Conservation (phyloP, 2,797 vertebrate species). For the Schizopygopsis malacanthus region DNA sequence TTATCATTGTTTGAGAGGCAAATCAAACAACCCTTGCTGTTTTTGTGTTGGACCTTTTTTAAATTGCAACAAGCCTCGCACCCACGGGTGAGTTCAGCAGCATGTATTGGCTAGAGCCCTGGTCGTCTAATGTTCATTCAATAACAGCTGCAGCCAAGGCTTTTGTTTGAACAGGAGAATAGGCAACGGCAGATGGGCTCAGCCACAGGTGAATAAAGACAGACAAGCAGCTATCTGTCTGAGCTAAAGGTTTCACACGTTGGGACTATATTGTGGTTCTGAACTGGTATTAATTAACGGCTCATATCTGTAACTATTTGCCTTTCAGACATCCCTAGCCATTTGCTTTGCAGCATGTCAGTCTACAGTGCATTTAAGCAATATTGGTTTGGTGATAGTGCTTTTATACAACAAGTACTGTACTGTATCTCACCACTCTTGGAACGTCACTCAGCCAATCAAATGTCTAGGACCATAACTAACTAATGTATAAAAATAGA, state of each 20-base stretch:
- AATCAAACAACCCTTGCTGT: constrained; percentile 25
- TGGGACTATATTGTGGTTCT: constrained; percentile 41
- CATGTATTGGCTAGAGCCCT: constrained; percentile 35
- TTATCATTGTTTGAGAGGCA: constrained; percentile 29
- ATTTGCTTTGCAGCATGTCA: not conserved
- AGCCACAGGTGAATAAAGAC: constrained; percentile 67
- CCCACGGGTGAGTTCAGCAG: constrained; percentile 41
- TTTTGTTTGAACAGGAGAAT: constrained; percentile 58
- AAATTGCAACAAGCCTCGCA: constrained; percentile 24
- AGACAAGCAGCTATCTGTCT: constrained; percentile 55
- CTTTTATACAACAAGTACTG: not conserved
- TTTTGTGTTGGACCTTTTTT: constrained; percentile 44
- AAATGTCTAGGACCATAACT: not conserved
- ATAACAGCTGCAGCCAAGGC: constrained; percentile 59
- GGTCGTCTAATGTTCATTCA: constrained; percentile 38
- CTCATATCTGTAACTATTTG: constrained; percentile 22
- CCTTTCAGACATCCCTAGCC: not conserved
- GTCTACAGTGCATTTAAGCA: not conserved
- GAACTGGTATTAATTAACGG: constrained; percentile 64
- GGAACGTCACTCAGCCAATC: not conserved
- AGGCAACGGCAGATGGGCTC: constrained; percentile 60
- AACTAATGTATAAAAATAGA: not conserved
- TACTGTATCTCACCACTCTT: not conserved
- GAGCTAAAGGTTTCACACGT: constrained; percentile 34
- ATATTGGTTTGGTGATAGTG: not conserved